Base-by-base conservation (phyloP, 1,140 invertebrate species). In the Melitaea cinxia region DNA sequence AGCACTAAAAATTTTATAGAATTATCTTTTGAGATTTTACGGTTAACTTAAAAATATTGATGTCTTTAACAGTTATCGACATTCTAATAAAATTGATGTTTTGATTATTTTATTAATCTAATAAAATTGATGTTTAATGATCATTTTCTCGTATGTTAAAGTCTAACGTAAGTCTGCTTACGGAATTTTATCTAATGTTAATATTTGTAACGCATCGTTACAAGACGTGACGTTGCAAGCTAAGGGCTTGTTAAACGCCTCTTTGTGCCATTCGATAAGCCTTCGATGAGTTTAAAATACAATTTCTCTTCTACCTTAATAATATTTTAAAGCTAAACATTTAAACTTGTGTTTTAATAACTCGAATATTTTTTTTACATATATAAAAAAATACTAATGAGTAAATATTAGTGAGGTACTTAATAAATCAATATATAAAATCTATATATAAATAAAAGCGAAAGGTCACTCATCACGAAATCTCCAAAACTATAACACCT, bases 221-320 rank as follows among this genome's bases (percentile, higher is more conserved):
- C 53, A 45, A 59, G 64, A 70, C 80, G 78, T 86, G 83, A 86
- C 82, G 67, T 1, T 52, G 83, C 83, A 86, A 63, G 73, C 64
- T 42, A 28, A 64, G 59, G 61, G 45, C 74, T 82, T 73, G 75
- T 83, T 83, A 82, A 55, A 67, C 58, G 52, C 60, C 73, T 67
- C 68, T 71, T 80, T 73, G 66, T 65, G 60, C 21, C 62, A 24
- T 33, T 50, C 56, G 49, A 53, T 56, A 50, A 49, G 42, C 39
- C 49, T 30, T 35, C 19, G 19, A 39, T 47, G 53, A 47, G 9
- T 47, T 47, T 23, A 19, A 47, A 45, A 47, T 47, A 47, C 42
- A 47, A 47, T 47, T 47, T 26, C 49, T 52, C 49, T 33, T 35
- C 23, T 35, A 30, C 28, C 35, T 54, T 42, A 17, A 42, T 42